phyloP scores from a whole-genome alignment of 53 echinoderm and acorn worm genomes.

The Arbacia lixula region DNA sequence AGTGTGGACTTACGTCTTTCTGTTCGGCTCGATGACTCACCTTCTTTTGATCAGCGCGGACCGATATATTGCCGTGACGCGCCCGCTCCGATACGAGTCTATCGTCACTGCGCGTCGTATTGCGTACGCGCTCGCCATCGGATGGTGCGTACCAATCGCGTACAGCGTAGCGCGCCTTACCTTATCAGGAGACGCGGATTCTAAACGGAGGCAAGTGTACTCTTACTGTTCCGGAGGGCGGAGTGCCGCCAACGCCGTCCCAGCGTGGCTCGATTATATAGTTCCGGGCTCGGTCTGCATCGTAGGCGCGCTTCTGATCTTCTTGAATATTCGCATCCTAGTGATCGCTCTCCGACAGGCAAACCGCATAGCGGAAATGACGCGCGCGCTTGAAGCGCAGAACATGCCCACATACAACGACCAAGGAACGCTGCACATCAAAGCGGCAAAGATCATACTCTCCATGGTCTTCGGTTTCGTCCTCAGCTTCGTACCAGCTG shows the following conservation, averaged over 20 bases:
- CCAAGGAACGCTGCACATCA: constrained; percentile 4
- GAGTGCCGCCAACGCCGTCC: not conserved
- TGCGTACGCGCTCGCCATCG: constrained; percentile 9
- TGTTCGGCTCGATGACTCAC: constrained; percentile 24
- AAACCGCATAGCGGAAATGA: constrained; percentile 17
- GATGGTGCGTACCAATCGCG: not conserved
- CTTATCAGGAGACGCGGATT: not conserved
- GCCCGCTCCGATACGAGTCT: constrained; percentile 27
- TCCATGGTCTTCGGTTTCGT: constrained; percentile 19
- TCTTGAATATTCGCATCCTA: constrained; percentile 27
- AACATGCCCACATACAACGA: not conserved
- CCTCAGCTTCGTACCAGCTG: constrained; percentile 15
- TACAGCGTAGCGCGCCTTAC: constrained; percentile 4
- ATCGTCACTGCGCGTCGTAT: constrained; percentile 2
- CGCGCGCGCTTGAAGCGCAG: constrained; percentile 8
- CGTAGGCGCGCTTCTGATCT: constrained; percentile 13
- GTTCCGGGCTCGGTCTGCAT: constrained; percentile 14
- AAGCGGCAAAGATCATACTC: constrained; percentile 32
- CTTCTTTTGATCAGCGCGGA: constrained; percentile 15
- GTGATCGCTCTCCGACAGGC: constrained; percentile 35
- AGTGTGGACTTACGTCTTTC: constrained; percentile 30
- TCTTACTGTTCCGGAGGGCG: constrained; percentile 15
- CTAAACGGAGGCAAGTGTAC: not conserved
- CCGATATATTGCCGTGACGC: constrained; percentile 37
- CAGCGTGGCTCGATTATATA: not conserved